Conservation (phyloP, 2,888 invertebrate genomes). For the Cetonia aurata region DNA sequence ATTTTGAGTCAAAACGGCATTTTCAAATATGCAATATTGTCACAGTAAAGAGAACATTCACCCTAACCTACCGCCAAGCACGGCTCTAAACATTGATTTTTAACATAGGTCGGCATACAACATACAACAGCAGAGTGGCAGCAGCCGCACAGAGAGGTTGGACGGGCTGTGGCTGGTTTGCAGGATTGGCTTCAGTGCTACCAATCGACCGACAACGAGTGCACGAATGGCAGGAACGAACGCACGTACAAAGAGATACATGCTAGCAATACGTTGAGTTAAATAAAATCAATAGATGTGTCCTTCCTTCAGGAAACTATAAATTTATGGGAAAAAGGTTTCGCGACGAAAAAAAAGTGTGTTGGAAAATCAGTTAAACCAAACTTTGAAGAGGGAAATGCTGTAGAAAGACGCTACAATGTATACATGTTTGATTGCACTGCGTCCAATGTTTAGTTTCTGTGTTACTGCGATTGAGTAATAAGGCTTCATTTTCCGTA, state of each 20-base stretch:
- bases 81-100: slow-evolving; percentile 44
- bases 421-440: too few relatives aligned
- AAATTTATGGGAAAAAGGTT: slow-evolving; percentile 33
- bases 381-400: too few relatives aligned
- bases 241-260: background rate
- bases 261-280: slow-evolving; percentile 32
- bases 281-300: slow-evolving; percentile 44
- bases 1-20: slow-evolving; percentile 39
- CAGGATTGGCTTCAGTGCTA: slow-evolving; percentile 24
- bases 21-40: slow-evolving; percentile 47
- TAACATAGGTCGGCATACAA: slow-evolving; percentile 45
- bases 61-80: slow-evolving; percentile 46
- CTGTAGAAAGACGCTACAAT: too few relatives aligned
- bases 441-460: too few relatives aligned
- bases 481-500: too few relatives aligned
- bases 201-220: slow-evolving; percentile 23
- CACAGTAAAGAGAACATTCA: slow-evolving; percentile 47
- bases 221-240: background rate
- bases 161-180: slow-evolving; percentile 39
- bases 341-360: background rate
- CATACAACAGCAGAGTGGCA: slow-evolving; percentile 7
- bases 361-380: too few relatives aligned
- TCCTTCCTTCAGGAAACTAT: slow-evolving; percentile 34
- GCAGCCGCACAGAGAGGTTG: slow-evolving; percentile 13
- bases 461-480: too few relatives aligned